Base-by-base conservation (phyloP, 2,888 invertebrate species). In the Sarcophaga carnaria region DNA sequence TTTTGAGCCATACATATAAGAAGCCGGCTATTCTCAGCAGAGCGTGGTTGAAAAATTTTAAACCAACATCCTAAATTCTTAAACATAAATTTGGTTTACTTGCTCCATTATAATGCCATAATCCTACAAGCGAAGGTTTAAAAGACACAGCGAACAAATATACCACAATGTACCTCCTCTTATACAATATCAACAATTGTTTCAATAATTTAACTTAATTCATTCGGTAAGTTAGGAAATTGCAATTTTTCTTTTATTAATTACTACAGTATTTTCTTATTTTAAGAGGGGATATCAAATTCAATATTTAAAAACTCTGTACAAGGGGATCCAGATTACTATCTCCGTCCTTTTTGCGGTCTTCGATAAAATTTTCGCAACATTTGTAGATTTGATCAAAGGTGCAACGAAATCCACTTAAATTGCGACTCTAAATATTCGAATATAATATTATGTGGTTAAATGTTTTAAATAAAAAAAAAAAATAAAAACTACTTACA, bases 331-430 rank as follows among this genome's bases (percentile, higher is more conserved):
- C 62, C 1, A 72, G 3, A 14, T 12, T 20, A 37, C 67, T 45
- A 22, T 66, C 63, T 78, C 67, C 25, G 20, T 60, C 74, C 69
- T 25, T 22, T 63, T 72, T 69, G 22, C 90, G 88, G 45, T 85
- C 74, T 17, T 88, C 60, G 4, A 91, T 86, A 79, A 91, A 91
- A 17, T 88, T 85, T 37, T 89, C 83, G 12, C 91, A 91, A 79
- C 91, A 90, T 60, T 91, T 91, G 27, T 37, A 63, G 12, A 91
- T 67, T 77, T 77, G 77, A 67, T 67, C 20, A 37, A 37, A 77
- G 12, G 77, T 67, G 59, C 20, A 37, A 17, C 67, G 37, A 14
- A 77, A 77, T 3, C 66, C 67, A 2, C 5, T 59, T 37, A 77
- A 66, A 8, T 66, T 59, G 5, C 59, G 25, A n/a, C 77, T 77